phyloP scores from a whole-genome alignment of 2,888 invertebrate genomes.

The Tubulanus polymorphus region DNA sequence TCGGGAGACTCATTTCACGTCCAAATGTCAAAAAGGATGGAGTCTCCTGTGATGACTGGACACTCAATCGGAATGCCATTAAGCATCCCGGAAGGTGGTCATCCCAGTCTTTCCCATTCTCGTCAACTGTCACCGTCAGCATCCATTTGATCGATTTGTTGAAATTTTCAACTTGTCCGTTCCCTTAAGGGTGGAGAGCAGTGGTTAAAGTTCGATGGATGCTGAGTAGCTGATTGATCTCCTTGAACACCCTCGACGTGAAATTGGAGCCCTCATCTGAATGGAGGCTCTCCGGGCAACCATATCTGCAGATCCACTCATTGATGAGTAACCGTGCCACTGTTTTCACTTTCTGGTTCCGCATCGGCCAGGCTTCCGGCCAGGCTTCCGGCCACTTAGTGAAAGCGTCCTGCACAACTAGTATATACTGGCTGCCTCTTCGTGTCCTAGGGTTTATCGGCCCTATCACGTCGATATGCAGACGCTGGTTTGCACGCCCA shows the following conservation, averaged over 20 bases:
- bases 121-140: not conserved
- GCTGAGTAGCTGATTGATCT: not conserved
- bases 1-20: not conserved
- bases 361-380: too few species aligned
- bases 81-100: not conserved
- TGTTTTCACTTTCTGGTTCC: not conserved
- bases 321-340: not conserved
- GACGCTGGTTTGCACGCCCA: not conserved
- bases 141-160: not conserved
- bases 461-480: not conserved
- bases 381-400: conserved; percentile 1
- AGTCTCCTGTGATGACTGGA: not conserved
- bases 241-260: not conserved
- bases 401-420: not conserved
- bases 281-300: not conserved
- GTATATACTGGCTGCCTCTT: not conserved
- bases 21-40: too few species aligned
- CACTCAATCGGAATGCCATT: not conserved
- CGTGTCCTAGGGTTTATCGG: not conserved
- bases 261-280: not conserved
- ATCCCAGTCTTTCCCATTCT: not conserved
- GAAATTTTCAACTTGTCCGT: not conserved
- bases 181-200: not conserved
- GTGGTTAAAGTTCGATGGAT: not conserved
- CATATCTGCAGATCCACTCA: not conserved